Conservation (phyloP, 1,140 invertebrate species). For the Heliconius himera region DNA sequence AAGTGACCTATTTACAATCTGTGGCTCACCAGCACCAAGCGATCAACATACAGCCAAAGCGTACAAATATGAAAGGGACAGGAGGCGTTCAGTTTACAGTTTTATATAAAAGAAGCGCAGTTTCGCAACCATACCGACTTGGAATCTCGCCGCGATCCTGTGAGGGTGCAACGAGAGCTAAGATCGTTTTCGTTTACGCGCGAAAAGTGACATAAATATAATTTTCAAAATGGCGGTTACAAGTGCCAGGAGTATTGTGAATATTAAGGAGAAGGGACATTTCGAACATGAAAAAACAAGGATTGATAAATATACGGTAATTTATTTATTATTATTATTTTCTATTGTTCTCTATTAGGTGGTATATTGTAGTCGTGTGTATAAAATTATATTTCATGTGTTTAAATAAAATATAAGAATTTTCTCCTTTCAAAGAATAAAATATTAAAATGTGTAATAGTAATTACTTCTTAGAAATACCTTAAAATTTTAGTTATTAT, state of each 20-base stretch:
- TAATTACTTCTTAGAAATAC: no score
- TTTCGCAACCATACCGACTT: slow-evolving; percentile 75
- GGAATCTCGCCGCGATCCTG: slow-evolving; percentile 72
- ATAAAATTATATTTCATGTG: neutral
- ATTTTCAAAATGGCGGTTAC: slow-evolving; percentile 69
- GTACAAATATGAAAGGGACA: slow-evolving; percentile 60
- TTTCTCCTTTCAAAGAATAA: no score
- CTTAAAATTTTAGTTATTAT: no score
- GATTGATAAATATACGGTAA: slow-evolving; percentile 75
- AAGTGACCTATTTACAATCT: slow-evolving; percentile 26
- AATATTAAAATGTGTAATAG: no score
- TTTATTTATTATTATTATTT: slow-evolving; percentile 25
- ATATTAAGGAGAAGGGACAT: slow-evolving; percentile 70
- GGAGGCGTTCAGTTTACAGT: slow-evolving; percentile 61
- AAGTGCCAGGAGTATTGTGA: slow-evolving; percentile 70
- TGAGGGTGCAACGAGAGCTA: slow-evolving; percentile 63
- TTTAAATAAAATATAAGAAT: neutral
- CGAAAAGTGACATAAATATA: slow-evolving; percentile 46
- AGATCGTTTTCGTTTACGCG: slow-evolving; percentile 51
- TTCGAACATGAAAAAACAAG: slow-evolving; percentile 69
- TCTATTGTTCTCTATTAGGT: neutral
- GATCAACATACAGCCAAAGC: slow-evolving; percentile 22
- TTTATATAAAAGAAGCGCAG: slow-evolving; percentile 76
- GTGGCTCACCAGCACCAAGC: neutral
- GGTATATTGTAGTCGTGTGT: neutral